A percentile compares a stretch with the other conserved stretches of the same genome.
These are phyloP conservation scores for Neodiprion pinetum DNA, from an alignment of 1,140 invertebrate species.

Conservation along the genomic window DNA sequence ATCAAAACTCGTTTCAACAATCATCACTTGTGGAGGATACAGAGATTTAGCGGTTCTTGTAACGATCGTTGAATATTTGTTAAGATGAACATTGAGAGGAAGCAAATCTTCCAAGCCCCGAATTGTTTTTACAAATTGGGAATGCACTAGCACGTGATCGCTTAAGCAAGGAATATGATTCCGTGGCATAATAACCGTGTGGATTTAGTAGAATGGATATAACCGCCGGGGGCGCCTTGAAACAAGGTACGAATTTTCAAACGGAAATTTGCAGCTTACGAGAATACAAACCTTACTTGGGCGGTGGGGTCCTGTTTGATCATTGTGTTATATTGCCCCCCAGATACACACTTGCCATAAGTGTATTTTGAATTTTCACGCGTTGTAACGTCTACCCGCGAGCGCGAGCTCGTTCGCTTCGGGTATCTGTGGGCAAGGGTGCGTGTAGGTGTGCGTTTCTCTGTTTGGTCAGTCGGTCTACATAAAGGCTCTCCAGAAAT, in stretches of 20 bases:
- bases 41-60: too few species aligned
- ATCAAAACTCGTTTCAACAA: too few species aligned
- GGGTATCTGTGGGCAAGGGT: conserved; percentile 29
- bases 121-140: too few species aligned
- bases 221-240: background rate
- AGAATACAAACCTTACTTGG: background rate
- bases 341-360: conserved; percentile 50
- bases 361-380: conserved; percentile 58
- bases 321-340: conserved; percentile 56
- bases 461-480: conserved; percentile 56
- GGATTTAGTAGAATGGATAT: background rate
- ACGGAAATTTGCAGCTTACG: background rate
- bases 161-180: too few species aligned
- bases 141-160: too few species aligned
- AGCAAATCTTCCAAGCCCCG: too few species aligned
- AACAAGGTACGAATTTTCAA: conserved; percentile 3
- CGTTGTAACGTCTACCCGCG: conserved; percentile 40
- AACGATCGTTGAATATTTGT: too few species aligned
- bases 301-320: conserved; percentile 47
- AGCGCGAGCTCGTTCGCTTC: background rate
- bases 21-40: too few species aligned
- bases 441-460: conserved; percentile 38
- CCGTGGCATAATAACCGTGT: background rate
- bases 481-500: conserved; percentile 61
- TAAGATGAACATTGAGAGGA: too few species aligned